Percentiles rank a stretch among this genome's conserved stretches.
phyloP scores from a whole-genome alignment of 2,888 invertebrate genomes.

The Thymelicus sylvestris region DNA sequence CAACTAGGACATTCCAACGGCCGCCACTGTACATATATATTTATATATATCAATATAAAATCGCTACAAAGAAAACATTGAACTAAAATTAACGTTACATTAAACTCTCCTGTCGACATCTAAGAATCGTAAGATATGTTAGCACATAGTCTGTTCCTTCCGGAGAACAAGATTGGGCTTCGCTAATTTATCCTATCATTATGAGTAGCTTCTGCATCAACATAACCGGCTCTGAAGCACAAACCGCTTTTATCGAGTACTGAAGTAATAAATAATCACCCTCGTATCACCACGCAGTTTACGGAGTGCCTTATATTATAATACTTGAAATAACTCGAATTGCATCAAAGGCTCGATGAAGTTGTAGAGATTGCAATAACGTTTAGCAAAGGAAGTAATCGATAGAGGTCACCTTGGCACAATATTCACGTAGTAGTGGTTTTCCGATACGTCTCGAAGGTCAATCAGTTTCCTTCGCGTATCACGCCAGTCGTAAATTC shows the following conservation, averaged over 20 bases:
- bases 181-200: constrained; percentile 70
- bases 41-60: constrained; percentile 72
- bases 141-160: constrained; percentile 59
- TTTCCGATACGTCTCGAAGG: constrained; percentile 45
- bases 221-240: not conserved
- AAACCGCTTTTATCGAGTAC: not conserved
- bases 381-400: constrained; percentile 52
- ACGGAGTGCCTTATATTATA: constrained; percentile 8
- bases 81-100: constrained; percentile 79
- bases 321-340: constrained; percentile 19
- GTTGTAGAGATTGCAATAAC: constrained; percentile 55
- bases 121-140: constrained; percentile 78
- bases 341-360: constrained; percentile 40
- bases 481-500: constrained; percentile 23
- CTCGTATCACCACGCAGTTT: constrained; percentile 10
- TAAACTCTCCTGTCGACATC: constrained; percentile 60
- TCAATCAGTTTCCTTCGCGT: constrained; percentile 36
- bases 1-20: constrained; percentile 71
- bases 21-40: constrained; percentile 57
- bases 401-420: constrained; percentile 56
- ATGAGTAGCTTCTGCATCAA: constrained; percentile 68
- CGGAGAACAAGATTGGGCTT: constrained; percentile 61
- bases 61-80: constrained; percentile 78
- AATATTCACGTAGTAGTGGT: constrained; percentile 49
- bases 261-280: constrained; percentile 16